Base-by-base conservation (phyloP, 2,113 vertebrate genomes). In the Cromileptes altivelis region DNA sequence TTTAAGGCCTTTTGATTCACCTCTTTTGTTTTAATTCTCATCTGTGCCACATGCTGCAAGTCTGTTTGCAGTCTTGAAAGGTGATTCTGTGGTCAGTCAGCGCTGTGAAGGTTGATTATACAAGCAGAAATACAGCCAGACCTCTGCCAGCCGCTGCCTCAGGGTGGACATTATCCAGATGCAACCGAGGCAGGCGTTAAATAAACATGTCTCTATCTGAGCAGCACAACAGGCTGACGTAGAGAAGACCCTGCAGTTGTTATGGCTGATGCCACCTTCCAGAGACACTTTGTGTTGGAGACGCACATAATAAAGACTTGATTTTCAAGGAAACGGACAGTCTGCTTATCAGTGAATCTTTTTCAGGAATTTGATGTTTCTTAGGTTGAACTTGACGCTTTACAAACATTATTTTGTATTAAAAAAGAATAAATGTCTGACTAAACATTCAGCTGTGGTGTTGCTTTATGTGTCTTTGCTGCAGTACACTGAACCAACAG, bases 121-220 rank as follows among this genome's bases (percentile, higher is more conserved):
- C 71, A 81, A 88, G 76, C 79, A 88, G 82, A 90, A 81, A 73
- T 75, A 84, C n/a, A 75, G n/a, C 17, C 82, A 80, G 77, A 75
- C 42, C 84, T 87, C 87, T 90, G 89, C 85, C 92, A 92, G 83
- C 84, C 83, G 40, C 33, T 52, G 88, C 84, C 87, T 67, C 23
- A 72, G 84, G 89, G 75, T 40, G 23, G 79, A 92, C 40, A 85
- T 86, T 85, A 86, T 82, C 91, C 91, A 92, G 86, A 89, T 72
- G 9, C 45, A 73, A 50, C 82, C 42, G 47, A 87, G 67, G 79
- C 88, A 83, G 80, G 80, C 65, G 71, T 88, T 90, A 78, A 88
- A 87, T 91, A 93, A 94, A 93, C 90, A 86, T 49, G 77, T 91
- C 76, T 89, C 65, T 70, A 53, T 56, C 70, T 12, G 73, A 76